Base-by-base conservation (phyloP, 2,888 invertebrate genomes). In the Lasioglossum figueresi region DNA sequence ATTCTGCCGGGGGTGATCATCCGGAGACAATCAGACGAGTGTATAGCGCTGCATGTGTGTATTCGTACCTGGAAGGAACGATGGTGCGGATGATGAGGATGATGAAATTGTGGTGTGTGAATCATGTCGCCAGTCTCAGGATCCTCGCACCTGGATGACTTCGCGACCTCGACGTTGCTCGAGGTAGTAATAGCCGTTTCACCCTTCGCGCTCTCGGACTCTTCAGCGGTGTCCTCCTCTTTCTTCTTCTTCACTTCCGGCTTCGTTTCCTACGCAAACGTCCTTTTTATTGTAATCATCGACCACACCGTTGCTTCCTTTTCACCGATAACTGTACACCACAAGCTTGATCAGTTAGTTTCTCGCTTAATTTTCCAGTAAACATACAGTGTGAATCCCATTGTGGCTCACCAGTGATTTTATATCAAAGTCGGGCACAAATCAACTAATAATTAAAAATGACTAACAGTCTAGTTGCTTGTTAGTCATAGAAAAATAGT, bases 11-110 rank as follows among this genome's bases (percentile, higher is more conserved):
- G 48, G 43, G 45, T 59, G 70, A 72, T 80, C 72, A 81, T 37
- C 70, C 56, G 27, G 27, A 48, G 73, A 56, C 43, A 82, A 81
- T 79, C 76, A 80, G 80, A 85, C 79, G 52, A 82, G 80, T 63
- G 56, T 76, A 23, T 23, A 63, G 27, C 5, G 16, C 5, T 56
- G 4, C 12, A 56, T 12, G 10, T 27, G 27, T 27, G 59, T 63
- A 63, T 37, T 78, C 95, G 95, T 95, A 98, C 98, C 96, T 97
- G 97, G 94, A 97, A 96, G 87, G 96, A 96, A 94, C 97, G 96
- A 93, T 97, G 96, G 93, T 96, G 96, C 70, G 96, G 96, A 91
- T 94, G 93, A 91, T 96, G 96, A 91, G 96, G 95, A 92, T 96
- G 96, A 93, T 96, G 96, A 91, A 96, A 96, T 90, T 96, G 96